Percentiles rank a stretch among this genome's conserved stretches.
Conservation (phyloP, 2,113 vertebrate genomes). For the Hippocampus zosterae region DNA sequence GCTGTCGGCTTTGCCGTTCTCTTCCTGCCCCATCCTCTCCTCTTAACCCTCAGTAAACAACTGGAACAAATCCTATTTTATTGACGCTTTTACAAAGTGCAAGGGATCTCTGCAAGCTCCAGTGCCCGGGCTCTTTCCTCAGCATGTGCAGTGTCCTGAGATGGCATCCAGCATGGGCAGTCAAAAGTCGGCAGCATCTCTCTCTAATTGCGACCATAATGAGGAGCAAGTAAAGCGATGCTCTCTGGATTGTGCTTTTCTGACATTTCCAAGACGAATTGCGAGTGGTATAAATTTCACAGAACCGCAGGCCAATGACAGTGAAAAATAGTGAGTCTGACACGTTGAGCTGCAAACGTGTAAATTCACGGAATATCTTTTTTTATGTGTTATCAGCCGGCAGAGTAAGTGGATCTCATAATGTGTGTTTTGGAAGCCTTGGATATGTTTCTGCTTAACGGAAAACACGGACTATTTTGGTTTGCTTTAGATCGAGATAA, state of each 20-base stretch:
- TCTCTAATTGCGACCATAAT: conserved; percentile 60
- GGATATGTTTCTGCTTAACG: neutral
- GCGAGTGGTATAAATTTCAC: conserved; percentile 31
- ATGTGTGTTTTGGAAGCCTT: neutral
- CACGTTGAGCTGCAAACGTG: conserved; percentile 4
- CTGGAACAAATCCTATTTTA: conserved; percentile 79
- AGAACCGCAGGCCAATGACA: conserved; percentile 14
- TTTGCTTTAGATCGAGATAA: neutral
- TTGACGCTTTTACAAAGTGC: conserved; percentile 69
- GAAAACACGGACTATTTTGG: neutral
- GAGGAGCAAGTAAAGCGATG: conserved; percentile 41
- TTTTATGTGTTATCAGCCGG: neutral
- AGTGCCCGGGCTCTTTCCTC: conserved; percentile 54
- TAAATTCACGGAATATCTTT: conserved; percentile 19
- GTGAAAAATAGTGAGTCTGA: conserved; percentile 20
- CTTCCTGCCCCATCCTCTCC: conserved; percentile 67
- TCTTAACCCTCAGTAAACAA: conserved; percentile 75
- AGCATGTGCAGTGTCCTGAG: conserved; percentile 53
- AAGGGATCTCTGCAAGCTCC: conserved; percentile 61
- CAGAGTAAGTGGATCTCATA: neutral
- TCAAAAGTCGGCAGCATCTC: conserved; percentile 33
- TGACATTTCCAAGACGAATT: conserved; percentile 24
- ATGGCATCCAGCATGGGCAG: conserved; percentile 44
- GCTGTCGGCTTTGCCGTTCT: conserved; percentile 74
- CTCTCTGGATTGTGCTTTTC: conserved; percentile 16